These are phyloP conservation scores for Harpalus rufipes DNA, from an alignment of 2,888 invertebrate genomes.

Conservation along the genomic window DNA sequence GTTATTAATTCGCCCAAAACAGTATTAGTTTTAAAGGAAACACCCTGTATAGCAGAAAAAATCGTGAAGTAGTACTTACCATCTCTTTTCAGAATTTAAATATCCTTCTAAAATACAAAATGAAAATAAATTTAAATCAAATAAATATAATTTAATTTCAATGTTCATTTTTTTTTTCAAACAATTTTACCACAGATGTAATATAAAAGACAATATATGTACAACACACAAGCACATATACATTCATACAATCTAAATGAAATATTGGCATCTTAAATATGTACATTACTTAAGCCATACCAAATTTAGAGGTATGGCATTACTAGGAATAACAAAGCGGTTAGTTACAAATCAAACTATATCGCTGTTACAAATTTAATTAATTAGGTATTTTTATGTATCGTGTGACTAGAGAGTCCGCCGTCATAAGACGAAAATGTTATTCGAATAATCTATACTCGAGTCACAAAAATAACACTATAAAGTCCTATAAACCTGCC, in stretches of 20 bases:
- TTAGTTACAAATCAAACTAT: conserved; percentile 45
- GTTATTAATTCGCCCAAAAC: too few species aligned
- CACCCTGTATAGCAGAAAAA: too few species aligned
- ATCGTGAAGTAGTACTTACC: not conserved
- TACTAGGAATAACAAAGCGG: conserved; percentile 53
- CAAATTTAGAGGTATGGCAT: conserved; percentile 30
- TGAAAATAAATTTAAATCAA: conserved; percentile 53
- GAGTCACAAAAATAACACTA: conserved; percentile 53
- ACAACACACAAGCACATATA: conserved; percentile 59
- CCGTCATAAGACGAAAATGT: conserved; percentile 41
- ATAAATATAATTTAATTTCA: conserved; percentile 64
- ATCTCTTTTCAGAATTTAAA: not conserved
- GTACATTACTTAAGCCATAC: conserved; percentile 56
- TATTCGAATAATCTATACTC: conserved; percentile 34
- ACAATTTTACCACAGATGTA: conserved; percentile 65
- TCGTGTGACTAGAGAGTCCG: conserved; percentile 58
- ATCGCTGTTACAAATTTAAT: conserved; percentile 56
- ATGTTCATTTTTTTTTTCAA: conserved; percentile 54
- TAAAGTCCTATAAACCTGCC: conserved; percentile 25
- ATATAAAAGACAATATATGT: conserved; percentile 63
- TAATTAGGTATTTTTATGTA: conserved; percentile 47
- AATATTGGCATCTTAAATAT: conserved; percentile 46
- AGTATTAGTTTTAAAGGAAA: too few species aligned
- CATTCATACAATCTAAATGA: conserved; percentile 57
- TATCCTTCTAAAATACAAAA: not conserved